phyloP scores from a whole-genome alignment of 2,113 vertebrate species.

The Serranochromis macrocephalus region DNA sequence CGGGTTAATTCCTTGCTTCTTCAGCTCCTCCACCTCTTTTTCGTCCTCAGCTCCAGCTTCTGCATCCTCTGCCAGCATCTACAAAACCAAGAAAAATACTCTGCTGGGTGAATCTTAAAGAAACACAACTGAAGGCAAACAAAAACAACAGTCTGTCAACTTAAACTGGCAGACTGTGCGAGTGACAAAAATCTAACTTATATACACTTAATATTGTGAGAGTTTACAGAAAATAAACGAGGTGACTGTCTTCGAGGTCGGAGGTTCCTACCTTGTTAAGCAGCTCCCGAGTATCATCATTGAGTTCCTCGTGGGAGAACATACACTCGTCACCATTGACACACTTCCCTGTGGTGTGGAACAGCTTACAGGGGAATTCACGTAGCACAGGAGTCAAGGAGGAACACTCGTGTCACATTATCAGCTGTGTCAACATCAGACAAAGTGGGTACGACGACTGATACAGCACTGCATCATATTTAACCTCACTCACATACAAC shows the following conservation, averaged over 20 bases:
- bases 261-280: slow-evolving; percentile 80
- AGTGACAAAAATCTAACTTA: accelerated
- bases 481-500: background rate
- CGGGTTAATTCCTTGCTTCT: slow-evolving; percentile 94
- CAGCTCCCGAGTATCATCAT: slow-evolving; percentile 86
- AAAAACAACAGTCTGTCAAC: background rate
- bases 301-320: slow-evolving; percentile 89
- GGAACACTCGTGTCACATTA: background rate
- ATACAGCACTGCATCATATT: background rate
- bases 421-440: background rate
- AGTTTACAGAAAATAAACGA: background rate
- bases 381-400: slow-evolving; percentile 75
- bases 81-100: background rate
- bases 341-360: slow-evolving; percentile 93
- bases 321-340: slow-evolving; percentile 93
- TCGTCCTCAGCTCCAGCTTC: slow-evolving; percentile 92
- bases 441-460: background rate
- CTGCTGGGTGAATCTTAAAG: background rate
- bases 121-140: background rate
- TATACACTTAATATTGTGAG: background rate
- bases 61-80: slow-evolving; percentile 91
- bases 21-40: slow-evolving; percentile 94
- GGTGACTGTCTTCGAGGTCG: accelerated
- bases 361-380: slow-evolving; percentile 93
- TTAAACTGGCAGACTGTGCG: background rate